A percentile compares a stretch with the other conserved stretches of the same genome.
phyloP scores from a whole-genome alignment of 2,113 vertebrate genomes.

The Xenopus laevis region DNA sequence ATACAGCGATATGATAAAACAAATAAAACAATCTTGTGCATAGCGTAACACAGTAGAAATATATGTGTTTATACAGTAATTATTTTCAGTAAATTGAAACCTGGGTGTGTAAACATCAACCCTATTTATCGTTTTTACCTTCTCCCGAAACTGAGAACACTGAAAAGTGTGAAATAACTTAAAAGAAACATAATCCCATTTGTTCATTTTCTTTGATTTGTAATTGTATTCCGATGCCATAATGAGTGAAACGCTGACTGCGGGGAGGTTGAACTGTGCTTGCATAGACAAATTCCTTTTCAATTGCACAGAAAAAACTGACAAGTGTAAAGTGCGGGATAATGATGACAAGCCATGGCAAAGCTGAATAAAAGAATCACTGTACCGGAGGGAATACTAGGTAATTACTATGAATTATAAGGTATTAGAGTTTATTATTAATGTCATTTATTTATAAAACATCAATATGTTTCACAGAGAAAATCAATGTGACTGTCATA shows the following conservation, averaged over 20 bases:
- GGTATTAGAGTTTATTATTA: conserved; percentile 35
- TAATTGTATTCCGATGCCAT: not conserved
- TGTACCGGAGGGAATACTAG: conserved; percentile 10
- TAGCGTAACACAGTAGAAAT: no score
- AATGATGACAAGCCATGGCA: conserved; percentile 4
- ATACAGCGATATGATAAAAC: no score
- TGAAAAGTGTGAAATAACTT: no score
- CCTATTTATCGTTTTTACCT: no score
- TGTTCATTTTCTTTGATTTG: no score
- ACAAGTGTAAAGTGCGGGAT: conserved; percentile 1
- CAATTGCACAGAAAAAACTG: not conserved
- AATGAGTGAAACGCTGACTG: not conserved
- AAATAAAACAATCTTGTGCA: no score
- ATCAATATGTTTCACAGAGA: conserved; percentile 19
- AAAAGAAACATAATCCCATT: no score
- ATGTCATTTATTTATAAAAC: conserved; percentile 34
- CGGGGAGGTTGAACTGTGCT: not conserved
- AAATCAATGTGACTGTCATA: conserved; percentile 11
- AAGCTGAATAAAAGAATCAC: conserved; percentile 22
- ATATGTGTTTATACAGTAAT: no score
- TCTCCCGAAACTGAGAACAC: no score
- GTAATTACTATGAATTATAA: conserved; percentile 31
- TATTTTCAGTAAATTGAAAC: no score
- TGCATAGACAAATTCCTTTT: not conserved
- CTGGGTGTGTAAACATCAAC: no score